Evolutionary conservation across 2,113 vertebrate genomes (phyloP).

Genomic region (Propithecus coquereli): DNA sequence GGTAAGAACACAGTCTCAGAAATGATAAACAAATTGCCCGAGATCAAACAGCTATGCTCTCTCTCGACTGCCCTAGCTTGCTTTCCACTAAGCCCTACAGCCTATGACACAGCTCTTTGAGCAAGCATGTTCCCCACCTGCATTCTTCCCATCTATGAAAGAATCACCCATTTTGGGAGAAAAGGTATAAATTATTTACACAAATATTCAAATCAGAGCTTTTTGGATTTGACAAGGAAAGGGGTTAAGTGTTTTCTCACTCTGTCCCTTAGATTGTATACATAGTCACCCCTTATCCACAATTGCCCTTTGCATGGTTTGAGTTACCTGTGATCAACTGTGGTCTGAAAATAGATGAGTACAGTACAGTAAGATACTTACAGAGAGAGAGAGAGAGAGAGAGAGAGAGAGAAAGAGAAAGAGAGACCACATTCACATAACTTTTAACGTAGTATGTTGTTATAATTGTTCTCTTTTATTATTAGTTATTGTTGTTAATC

Average conservation of each 20-base stretch:
- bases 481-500: not conserved
- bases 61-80: no score
- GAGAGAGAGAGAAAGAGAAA: not conserved
- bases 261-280: not conserved
- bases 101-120: not conserved
- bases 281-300: not conserved
- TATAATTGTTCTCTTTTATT: not conserved
- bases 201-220: not conserved
- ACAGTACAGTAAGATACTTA: not conserved
- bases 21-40: not conserved
- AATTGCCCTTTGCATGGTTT: not conserved
- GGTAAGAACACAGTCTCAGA: not conserved
- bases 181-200: not conserved
- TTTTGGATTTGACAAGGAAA: not conserved
- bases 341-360: not conserved
- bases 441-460: not conserved
- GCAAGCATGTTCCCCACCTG: not conserved
- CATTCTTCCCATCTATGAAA: not conserved
- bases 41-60: not conserved
- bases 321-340: not conserved
- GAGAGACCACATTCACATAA: not conserved
- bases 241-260: not conserved
- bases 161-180: not conserved
- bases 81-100: not conserved
- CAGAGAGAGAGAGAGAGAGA: not conserved